Base-by-base conservation (phyloP, 2,113 vertebrate genomes). In the Pygoscelis adeliae region DNA sequence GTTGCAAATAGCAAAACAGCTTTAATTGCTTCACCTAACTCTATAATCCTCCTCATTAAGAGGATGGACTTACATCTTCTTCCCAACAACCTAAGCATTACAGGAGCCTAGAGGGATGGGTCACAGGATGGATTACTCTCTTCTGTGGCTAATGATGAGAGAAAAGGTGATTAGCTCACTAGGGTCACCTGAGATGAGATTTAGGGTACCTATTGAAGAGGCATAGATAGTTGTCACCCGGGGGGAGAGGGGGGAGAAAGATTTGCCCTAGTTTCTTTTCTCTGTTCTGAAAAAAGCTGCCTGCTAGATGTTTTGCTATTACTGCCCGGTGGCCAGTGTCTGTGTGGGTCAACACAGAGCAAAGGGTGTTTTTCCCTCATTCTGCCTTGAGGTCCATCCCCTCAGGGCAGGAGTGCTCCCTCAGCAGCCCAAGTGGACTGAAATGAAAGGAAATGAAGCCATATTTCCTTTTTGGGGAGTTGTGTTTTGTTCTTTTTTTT, bases 91-190 rank as follows among this genome's bases (percentile, higher is more conserved):
- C 14, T 72, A 76, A 85, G 53, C 44, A 18, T 21, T 65, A 12
- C 19, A 58, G 34, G 21, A 82, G 77, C 66, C 55, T 70, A 26
- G 71, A 83, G 89, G 89, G 34, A 36, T 84, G 34, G 77, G 44
- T 83, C 84, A 83, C 44, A 89, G 77, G 61, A 76, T 56, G 77
- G 77, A 87, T 97, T 89, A 91, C 6, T 47, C 30, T 69, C 49
- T 77, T 91, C 73, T 42, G 27, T 66, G n/a, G 30, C n/a, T 95
- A 91, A 90, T 80, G 74, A 80, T 63, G 59, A 94, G 22, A 88
- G 78, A 72, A 96, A 92, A 93, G 74, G 42, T 76, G 71, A 95
- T 96, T 97, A 97, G 49, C 85, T 93, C 63, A 34, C 26, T 47
- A 46, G 40, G 49, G 61, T 91, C 58, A 89, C 70, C 87, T 76